phyloP scores from a whole-genome alignment of 2,888 invertebrate genomes.

The Lingula anatina region DNA sequence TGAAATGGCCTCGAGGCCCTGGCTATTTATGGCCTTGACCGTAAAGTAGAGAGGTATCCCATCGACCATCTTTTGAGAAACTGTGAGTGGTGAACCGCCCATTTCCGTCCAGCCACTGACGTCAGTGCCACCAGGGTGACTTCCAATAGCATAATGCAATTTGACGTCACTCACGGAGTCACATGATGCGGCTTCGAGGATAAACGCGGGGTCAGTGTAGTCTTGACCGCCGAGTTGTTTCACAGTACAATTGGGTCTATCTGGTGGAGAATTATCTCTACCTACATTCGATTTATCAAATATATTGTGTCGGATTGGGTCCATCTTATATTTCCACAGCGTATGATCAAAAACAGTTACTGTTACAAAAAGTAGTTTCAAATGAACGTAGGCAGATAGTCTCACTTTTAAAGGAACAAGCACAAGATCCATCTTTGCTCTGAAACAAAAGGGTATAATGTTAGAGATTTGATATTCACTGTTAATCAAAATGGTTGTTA shows the following conservation, averaged over 20 bases:
- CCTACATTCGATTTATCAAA: conserved; percentile 13
- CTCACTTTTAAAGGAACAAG: conserved; percentile 15
- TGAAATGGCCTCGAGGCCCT: conserved; percentile 17
- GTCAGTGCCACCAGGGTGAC: conserved; percentile 19
- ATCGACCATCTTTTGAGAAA: neutral
- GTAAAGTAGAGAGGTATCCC: conserved; percentile 28
- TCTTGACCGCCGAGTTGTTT: conserved; percentile 17
- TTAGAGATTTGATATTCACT: too few species aligned
- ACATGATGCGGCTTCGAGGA: conserved; percentile 17
- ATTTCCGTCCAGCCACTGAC: conserved; percentile 7
- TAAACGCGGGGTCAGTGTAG: conserved; percentile 18
- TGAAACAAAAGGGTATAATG: too few species aligned
- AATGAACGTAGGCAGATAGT: conserved; percentile 16
- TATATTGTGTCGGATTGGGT: conserved; percentile 15
- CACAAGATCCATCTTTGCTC: conserved; percentile 15
- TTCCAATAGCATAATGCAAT: conserved; percentile 22
- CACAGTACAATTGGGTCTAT: conserved; percentile 13
- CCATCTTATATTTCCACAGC: conserved; percentile 16
- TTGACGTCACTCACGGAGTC: conserved; percentile 21
- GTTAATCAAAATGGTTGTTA: too few species aligned
- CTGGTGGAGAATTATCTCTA: conserved; percentile 15
- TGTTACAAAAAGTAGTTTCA: conserved; percentile 8
- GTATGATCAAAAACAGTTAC: conserved; percentile 16
- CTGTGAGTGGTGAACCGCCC: neutral
- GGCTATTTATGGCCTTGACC: conserved; percentile 26